Base-by-base conservation (phyloP, 2,113 vertebrate genomes). In the Ochotona curzoniae region DNA sequence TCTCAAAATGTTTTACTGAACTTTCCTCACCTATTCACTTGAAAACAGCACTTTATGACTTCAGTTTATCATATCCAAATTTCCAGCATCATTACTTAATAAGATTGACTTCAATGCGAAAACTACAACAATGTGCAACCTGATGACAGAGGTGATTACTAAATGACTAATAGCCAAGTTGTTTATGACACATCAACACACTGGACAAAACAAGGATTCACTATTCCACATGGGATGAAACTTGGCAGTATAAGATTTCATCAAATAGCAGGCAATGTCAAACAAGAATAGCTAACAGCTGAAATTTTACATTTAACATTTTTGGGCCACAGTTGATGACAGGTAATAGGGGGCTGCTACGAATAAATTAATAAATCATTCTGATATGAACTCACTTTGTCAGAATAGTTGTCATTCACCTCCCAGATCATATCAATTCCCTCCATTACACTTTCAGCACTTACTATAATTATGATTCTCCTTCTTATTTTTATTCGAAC, bases 391-490 rank as follows among this genome's bases (percentile, higher is more conserved):
- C 64, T 84, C n/a, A 67, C 25, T 70, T 82, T 21, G 60, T 60
- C 64, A 60, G 79, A 81, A 91, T 84, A 91, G n/a, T 10, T 35
- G 35, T 44, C 26, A 76, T 66, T 95, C n/a, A 82, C 35, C 64
- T 63, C 28, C 47, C 80, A 49, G 38, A 78, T n/a, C 67, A 12
- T 14, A 60, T 61, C 28, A 73, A 30, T 78, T 93, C 38, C 61
- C 35, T 83, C 51, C 70, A 11, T 32, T 35, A 80, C 25, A 57
- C 73, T 47, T 80, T 67, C 13, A 47, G 30, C 21, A 30, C n/a
- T 76, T 74, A 78, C 12, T 21, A 76, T 3, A 67, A 49, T 60
- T 76, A 26, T 80, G 32, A 57, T 57, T 57, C 54, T 57, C 54
- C 54, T 18, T 32, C 75, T 32, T 44, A 32, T 5, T 66, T 83